Evolutionary conservation across 2,797 vertebrate genomes (phyloP), one percentile per base, ranked within the genome.

Genomic region (Cuniculus paca): DNA sequence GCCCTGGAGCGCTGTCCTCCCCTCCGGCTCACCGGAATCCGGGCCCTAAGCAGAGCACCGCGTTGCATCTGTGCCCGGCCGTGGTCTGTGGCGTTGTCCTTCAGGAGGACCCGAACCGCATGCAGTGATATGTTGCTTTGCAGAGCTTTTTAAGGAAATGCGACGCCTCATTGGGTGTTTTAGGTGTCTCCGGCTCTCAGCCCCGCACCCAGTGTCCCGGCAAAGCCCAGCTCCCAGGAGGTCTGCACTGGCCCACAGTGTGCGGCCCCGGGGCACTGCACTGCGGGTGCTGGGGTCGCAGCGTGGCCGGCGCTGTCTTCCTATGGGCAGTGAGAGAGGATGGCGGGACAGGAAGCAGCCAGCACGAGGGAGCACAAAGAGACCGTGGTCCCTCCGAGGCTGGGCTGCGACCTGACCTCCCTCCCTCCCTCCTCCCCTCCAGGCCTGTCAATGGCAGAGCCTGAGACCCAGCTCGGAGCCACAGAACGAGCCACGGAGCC

Each of bases 191-290:
- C 20, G 2, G 20, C 68, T 72, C 34, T 68, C 68, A 10, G 2
- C 68, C 5, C 36, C 20, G 0, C 68, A n/a, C 20, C n/a, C 4
- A 10, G 20, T 4, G 22, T 13, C 39, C 70, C 10, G 22, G 70
- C 22, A 26, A 42, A 26, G 22, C 16, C 31, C 11, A 26, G 22
- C 22, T 10, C 22, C 68, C 22, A 42, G 22, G n/a, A n/a, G 5
- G 36, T 22, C 39, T 39, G 36, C 9, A 16, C 70, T 10, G 39
- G 2, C 5, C 31, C 7, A 0, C 3, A 63, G 14, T 5, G 2
- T 34, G 14, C 31, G 3, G 6, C 34, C 16, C 34, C 7, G 70
- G 36, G 36, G 8, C n/a, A n/a, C n/a, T n/a, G n/a, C n/a, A n/a
- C 34, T 17, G 9, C 28, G 24, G 28, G 61, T 14, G 13, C 28